Conservation (phyloP, 1,140 invertebrate species). For the Papilio machaon region DNA sequence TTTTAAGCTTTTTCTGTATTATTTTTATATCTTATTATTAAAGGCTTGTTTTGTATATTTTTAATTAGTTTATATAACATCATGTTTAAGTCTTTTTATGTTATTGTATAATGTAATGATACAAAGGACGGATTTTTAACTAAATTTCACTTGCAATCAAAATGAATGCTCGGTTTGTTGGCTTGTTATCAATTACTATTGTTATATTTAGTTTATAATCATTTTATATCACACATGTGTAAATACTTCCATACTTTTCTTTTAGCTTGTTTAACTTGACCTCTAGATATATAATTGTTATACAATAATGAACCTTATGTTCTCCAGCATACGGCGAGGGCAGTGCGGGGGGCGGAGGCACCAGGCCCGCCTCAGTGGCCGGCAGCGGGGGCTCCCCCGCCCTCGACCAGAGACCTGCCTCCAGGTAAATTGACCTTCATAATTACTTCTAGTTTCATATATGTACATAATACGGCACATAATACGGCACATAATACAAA, state of each 20-base stretch:
- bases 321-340: conserved; percentile 62
- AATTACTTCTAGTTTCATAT: background rate
- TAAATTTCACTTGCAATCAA: no score
- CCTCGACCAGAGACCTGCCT: conserved; percentile 66
- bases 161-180: no score
- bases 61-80: background rate
- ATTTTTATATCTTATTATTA: background rate
- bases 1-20: conserved; percentile 6
- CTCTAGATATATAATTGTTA: background rate
- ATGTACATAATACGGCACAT: no score
- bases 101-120: no score
- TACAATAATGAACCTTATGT: conserved; percentile 35
- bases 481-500: no score
- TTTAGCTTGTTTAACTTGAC: no score
- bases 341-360: conserved; percentile 44
- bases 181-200: no score
- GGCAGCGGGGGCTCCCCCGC: conserved; percentile 70
- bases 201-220: no score
- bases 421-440: conserved; percentile 49
- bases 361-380: conserved; percentile 68
- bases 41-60: background rate
- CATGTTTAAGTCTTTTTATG: no score
- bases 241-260: no score
- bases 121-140: no score
- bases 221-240: no score